Conservation (phyloP, 2,797 vertebrate genomes). For the Schizothorax lantsangensis region DNA sequence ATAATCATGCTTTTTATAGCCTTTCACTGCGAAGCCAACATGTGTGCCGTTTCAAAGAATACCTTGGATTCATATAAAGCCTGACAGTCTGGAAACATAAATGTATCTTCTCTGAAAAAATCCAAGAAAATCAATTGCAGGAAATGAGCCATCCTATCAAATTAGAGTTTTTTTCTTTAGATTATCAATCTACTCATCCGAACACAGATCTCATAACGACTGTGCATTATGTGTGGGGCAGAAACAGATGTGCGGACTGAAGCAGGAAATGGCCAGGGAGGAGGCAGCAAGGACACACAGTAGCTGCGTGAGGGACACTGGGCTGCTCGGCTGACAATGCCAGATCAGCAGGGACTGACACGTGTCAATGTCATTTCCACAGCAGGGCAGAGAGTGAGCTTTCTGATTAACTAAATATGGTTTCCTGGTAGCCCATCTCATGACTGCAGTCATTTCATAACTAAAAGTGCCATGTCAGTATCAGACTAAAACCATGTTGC, state of each 20-base stretch:
- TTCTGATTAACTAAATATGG: constrained; percentile 41
- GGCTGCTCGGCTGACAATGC: neutral
- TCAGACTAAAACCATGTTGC: neutral
- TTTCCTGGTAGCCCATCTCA: constrained; percentile 23
- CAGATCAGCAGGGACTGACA: constrained; percentile 9
- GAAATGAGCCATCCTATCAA: constrained; percentile 21
- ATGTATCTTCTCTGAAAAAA: neutral
- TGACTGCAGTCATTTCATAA: constrained; percentile 3
- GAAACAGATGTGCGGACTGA: constrained; percentile 13
- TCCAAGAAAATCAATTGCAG: neutral
- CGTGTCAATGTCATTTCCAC: constrained; percentile 37
- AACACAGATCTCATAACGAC: constrained; percentile 2
- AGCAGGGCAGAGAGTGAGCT: constrained; percentile 39
- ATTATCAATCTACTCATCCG: constrained; percentile 8
- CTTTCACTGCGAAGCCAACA: constrained; percentile 1
- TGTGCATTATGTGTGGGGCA: constrained; percentile 13
- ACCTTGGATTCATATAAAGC: constrained; percentile 1
- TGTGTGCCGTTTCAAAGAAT: constrained; percentile 7
- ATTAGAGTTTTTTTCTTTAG: neutral
- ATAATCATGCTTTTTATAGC: constrained; percentile 13
- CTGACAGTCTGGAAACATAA: neutral
- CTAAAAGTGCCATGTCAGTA: neutral
- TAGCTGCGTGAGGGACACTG: neutral
- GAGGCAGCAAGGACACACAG: constrained; percentile 19
- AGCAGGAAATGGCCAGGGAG: constrained; percentile 11